Conservation (phyloP, 1,140 invertebrate genomes). For the Vanessa atalanta region DNA sequence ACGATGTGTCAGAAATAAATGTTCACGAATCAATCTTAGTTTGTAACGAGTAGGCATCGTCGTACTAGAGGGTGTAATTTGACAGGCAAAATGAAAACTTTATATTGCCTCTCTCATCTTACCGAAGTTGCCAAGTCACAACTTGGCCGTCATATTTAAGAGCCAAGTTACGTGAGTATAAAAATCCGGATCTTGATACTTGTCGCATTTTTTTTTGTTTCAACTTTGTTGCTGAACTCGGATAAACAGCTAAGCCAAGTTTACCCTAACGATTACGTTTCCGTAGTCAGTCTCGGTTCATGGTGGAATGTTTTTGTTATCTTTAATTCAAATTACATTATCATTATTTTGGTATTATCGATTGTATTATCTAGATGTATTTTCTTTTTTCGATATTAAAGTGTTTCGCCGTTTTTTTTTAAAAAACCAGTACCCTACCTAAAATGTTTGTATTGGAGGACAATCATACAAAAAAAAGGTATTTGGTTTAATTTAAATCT, state of each 20-base stretch:
- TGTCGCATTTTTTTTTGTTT: conserved; percentile 31
- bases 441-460: no score
- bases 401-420: no score
- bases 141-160: conserved; percentile 43
- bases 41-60: conserved; percentile 29
- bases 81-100: conserved; percentile 44
- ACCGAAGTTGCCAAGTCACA: conserved; percentile 33
- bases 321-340: background rate
- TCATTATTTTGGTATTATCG: no score
- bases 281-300: background rate
- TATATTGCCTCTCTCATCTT: conserved; percentile 40
- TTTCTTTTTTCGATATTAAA: no score
- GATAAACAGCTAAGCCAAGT: conserved; percentile 47
- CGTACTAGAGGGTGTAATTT: conserved; percentile 37
- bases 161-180: conserved; percentile 39
- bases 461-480: no score
- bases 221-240: conserved; percentile 41
- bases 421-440: no score
- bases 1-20: conserved; percentile 7
- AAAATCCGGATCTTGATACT: conserved; percentile 29
- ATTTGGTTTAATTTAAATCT: no score
- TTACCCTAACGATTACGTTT: conserved; percentile 26
- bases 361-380: no score
- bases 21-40: conserved; percentile 38
- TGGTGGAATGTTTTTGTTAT: background rate